A percentile compares a stretch with the other conserved stretches of the same genome.
Conservation (phyloP, 2,797 vertebrate genomes). For the Microcaecilia unicolor region DNA sequence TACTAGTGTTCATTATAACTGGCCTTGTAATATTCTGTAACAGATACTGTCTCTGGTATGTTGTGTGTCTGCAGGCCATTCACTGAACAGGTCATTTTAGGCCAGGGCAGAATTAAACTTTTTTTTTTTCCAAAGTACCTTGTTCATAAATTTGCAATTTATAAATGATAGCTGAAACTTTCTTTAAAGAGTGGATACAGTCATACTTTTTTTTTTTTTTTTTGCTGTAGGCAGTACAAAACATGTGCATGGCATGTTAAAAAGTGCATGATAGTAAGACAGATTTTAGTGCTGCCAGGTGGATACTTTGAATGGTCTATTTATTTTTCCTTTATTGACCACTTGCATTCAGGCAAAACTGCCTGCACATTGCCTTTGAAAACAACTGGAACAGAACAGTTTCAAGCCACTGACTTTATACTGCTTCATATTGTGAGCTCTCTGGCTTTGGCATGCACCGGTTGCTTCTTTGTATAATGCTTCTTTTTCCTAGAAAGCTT, state of each 20-base stretch:
- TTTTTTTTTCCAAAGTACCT: conserved; percentile 1
- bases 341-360: conserved; percentile 60
- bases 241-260: conserved; percentile 71
- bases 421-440: conserved; percentile 49
- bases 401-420: conserved; percentile 48
- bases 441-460: conserved; percentile 38
- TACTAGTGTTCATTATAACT: too few species aligned
- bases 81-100: too few species aligned
- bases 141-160: conserved; percentile 15
- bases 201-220: conserved; percentile 50
- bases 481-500: conserved; percentile 41
- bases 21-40: too few species aligned
- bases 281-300: conserved; percentile 55
- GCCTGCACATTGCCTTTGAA: conserved; percentile 61
- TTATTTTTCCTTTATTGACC: conserved; percentile 63
- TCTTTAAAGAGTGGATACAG: conserved; percentile 39
- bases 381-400: conserved; percentile 57
- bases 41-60: too few species aligned
- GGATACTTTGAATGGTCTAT: conserved; percentile 52
- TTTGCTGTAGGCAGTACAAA: conserved; percentile 37
- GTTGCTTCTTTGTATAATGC: conserved; percentile 43
- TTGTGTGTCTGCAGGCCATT: too few species aligned
- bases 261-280: conserved; percentile 59
- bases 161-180: conserved; percentile 33
- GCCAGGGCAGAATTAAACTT: neutral